Evolutionary conservation across 2,888 invertebrate genomes (phyloP).

Genomic region (Drosophila koepferae): DNA sequence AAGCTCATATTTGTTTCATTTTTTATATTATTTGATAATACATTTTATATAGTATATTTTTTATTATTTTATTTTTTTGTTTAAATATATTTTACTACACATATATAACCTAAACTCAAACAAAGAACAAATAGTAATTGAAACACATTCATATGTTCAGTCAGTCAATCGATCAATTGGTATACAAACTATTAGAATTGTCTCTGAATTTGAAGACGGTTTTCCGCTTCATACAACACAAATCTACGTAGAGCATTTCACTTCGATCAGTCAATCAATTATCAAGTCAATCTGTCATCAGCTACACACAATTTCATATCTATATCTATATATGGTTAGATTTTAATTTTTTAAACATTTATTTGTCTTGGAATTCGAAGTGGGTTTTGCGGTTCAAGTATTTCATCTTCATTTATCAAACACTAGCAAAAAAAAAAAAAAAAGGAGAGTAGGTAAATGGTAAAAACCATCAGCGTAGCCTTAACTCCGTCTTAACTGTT

Average conservation of each 20-base stretch:
- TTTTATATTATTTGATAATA: too few relatives aligned
- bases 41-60: too few relatives aligned
- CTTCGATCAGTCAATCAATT: conserved; percentile 9
- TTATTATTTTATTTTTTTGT: too few relatives aligned
- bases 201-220: too few relatives aligned
- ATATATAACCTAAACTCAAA: too few relatives aligned
- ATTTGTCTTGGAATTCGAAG: conserved; percentile 18
- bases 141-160: too few relatives aligned
- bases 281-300: conserved; percentile 12
- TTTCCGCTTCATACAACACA: not conserved
- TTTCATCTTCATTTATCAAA: conserved; percentile 68
- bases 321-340: conserved; percentile 6
- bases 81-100: too few relatives aligned
- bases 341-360: conserved; percentile 21
- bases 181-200: not conserved
- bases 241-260: not conserved
- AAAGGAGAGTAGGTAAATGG: not conserved
- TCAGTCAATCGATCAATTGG: not conserved
- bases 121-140: too few relatives aligned
- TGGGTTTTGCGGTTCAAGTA: conserved; percentile 11
- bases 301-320: not conserved
- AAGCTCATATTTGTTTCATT: too few relatives aligned
- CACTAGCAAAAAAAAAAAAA: too few relatives aligned
- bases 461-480: conserved; percentile 56
- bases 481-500: conserved; percentile 61